Percentiles rank a stretch among this genome's conserved stretches.
phyloP scores from a whole-genome alignment of 2,797 vertebrate genomes.

The Sebastes nivosus region DNA sequence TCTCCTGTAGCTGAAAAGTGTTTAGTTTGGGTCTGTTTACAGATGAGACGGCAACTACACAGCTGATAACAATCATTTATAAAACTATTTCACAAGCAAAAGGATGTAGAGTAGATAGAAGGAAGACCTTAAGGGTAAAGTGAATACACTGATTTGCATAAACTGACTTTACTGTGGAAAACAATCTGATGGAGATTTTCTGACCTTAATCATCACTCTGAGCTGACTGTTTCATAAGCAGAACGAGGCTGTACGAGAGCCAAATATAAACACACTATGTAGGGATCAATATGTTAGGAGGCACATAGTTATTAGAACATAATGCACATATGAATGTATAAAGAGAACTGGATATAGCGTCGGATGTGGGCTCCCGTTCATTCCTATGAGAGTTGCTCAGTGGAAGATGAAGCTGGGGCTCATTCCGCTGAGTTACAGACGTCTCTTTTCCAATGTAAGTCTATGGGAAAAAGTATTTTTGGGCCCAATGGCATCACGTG shows the following conservation, averaged over 20 bases:
- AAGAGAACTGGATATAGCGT: too few species aligned
- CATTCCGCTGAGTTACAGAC: too few species aligned
- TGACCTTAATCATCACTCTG: conserved; percentile 8
- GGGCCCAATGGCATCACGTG: rapidly evolving
- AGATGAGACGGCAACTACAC: neutral
- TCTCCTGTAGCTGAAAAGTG: neutral
- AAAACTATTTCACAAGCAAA: neutral
- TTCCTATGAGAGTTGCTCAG: too few species aligned
- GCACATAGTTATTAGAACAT: neutral
- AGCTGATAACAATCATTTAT: neutral
- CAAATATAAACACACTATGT: conserved; percentile 31
- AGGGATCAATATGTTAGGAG: conserved; percentile 24
- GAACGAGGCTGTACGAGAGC: neutral
- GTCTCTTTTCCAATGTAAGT: rapidly evolving
- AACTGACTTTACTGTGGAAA: conserved; percentile 17
- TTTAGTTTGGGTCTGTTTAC: neutral
- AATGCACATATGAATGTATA: neutral
- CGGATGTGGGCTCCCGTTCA: too few species aligned
- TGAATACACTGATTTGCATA: conserved; percentile 12
- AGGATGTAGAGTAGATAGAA: neutral
- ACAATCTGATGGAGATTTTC: conserved; percentile 24
- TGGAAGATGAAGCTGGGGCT: too few species aligned
- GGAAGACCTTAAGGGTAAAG: neutral
- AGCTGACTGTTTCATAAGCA: neutral
- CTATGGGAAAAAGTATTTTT: too few species aligned